phyloP scores from a whole-genome alignment of 2,888 invertebrate genomes.

The Azorinus chamasolen region DNA sequence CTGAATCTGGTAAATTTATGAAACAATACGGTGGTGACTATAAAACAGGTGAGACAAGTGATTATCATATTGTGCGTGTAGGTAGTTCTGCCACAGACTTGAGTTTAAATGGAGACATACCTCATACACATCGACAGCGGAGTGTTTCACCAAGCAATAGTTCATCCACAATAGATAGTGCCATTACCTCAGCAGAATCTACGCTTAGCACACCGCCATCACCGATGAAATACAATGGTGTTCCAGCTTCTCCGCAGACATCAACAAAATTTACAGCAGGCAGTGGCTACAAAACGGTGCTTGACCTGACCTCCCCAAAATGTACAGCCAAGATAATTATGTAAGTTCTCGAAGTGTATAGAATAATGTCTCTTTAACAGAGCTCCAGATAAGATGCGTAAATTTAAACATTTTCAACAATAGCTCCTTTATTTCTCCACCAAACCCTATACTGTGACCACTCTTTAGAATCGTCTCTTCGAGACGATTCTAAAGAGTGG shows the following conservation, averaged over 20 bases:
- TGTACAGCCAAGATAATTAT: slow-evolving; percentile 37
- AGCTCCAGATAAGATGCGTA: no score
- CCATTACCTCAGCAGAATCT: slow-evolving; percentile 48
- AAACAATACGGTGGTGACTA: slow-evolving; percentile 36
- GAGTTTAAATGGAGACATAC: slow-evolving; percentile 3
- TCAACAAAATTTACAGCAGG: slow-evolving; percentile 26
- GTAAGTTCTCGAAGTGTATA: slow-evolving; percentile 35
- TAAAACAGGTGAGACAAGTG: neutral
- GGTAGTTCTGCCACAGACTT: slow-evolving; percentile 23
- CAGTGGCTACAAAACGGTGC: slow-evolving; percentile 55
- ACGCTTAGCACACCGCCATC: slow-evolving; percentile 57
- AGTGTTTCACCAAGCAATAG: slow-evolving; percentile 63
- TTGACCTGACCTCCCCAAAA: slow-evolving; percentile 40
- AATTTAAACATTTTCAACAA: no score
- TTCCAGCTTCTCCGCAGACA: slow-evolving; percentile 42
- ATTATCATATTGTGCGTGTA: slow-evolving; percentile 1
- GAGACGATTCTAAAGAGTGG: no score
- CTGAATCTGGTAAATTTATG: slow-evolving; percentile 65
- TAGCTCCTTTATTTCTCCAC: no score
- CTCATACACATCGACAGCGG: slow-evolving; percentile 25
- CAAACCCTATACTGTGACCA: no score
- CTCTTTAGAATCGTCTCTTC: no score
- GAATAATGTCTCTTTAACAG: no score
- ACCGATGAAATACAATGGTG: slow-evolving; percentile 32
- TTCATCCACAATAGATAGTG: slow-evolving; percentile 61